Conservation (phyloP, 2,113 vertebrate genomes). For the Potamarius usumacintae region DNA sequence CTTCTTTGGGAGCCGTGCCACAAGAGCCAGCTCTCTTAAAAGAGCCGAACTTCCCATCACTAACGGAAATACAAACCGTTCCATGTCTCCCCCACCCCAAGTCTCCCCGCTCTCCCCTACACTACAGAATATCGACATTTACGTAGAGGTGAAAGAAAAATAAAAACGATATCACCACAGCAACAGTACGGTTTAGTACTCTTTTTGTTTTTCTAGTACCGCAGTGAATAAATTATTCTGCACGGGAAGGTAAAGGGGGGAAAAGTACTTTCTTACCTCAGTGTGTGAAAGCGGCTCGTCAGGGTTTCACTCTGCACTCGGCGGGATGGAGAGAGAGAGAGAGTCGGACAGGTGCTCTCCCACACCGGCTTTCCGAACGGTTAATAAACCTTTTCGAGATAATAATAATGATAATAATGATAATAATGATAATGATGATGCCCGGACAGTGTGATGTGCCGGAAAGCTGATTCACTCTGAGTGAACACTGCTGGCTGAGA, state of each 20-base stretch:
- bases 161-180: background rate
- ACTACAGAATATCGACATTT: background rate
- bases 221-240: background rate
- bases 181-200: background rate
- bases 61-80: too few species aligned
- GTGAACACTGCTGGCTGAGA: too few species aligned
- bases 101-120: too few species aligned
- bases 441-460: background rate
- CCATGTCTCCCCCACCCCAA: too few species aligned
- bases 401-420: too few species aligned
- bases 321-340: background rate
- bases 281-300: background rate
- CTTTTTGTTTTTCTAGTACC: background rate
- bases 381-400: background rate
- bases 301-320: background rate
- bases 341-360: background rate
- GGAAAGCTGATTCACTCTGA: too few species aligned
- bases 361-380: background rate
- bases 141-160: background rate
- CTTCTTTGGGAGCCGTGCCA: too few species aligned
- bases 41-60: too few species aligned
- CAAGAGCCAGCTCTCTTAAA: too few species aligned
- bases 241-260: background rate
- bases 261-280: conserved; percentile 23
- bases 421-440: too few species aligned